phyloP scores from a whole-genome alignment of 2,797 vertebrate species.

The Cheirogaleus major region DNA sequence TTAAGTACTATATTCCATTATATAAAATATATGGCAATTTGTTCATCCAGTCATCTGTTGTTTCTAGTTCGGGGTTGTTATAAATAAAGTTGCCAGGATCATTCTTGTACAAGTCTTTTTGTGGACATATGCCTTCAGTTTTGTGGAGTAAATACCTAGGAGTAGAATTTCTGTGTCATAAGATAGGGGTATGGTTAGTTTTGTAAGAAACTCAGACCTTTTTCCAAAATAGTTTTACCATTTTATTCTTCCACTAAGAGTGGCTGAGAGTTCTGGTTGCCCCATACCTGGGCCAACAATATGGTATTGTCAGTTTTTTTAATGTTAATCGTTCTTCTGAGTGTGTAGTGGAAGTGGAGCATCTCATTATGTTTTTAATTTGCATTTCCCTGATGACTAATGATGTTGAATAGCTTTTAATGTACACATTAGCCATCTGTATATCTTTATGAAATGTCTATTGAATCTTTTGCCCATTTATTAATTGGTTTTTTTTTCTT shows the following conservation, averaged over 20 bases:
- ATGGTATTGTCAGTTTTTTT: not conserved
- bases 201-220: not conserved
- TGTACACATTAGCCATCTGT: not conserved
- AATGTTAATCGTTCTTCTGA: not conserved
- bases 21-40: not conserved
- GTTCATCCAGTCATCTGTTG: not conserved
- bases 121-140: slow-evolving; percentile 3
- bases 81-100: not conserved
- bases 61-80: not conserved
- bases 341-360: not conserved
- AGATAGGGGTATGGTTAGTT: not conserved
- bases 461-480: not conserved
- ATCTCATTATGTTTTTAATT: not conserved
- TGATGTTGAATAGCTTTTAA: not conserved
- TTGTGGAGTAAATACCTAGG: not conserved
- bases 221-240: not conserved
- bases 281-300: not conserved
- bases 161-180: not conserved
- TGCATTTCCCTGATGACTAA: not conserved
- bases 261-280: not conserved
- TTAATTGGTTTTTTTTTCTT: not conserved
- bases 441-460: not conserved
- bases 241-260: not conserved
- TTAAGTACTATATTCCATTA: not conserved
- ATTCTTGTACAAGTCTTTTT: not conserved